Percentiles rank a stretch among this genome's conserved stretches.
Conservation (phyloP, 2,113 vertebrate genomes). For the Petaurus breviceps region DNA sequence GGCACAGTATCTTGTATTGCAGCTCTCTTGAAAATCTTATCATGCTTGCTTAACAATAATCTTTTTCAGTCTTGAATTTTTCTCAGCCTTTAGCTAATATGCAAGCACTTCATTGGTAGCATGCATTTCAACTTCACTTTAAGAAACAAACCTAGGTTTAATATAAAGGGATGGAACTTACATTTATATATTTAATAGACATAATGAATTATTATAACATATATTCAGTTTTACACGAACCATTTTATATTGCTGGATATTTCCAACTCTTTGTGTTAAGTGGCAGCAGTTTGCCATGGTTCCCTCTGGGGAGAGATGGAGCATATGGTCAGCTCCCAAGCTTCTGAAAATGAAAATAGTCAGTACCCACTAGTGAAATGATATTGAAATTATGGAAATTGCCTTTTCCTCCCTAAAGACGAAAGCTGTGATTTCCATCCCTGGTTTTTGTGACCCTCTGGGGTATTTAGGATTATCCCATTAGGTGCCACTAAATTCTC, state of each 20-base stretch:
- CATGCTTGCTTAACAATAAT: constrained; percentile 62
- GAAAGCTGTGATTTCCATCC: constrained; percentile 54
- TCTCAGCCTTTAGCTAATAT: constrained; percentile 45
- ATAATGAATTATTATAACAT: background rate
- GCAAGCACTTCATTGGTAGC: constrained; percentile 31
- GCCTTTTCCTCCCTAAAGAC: constrained; percentile 78
- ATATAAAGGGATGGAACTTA: background rate
- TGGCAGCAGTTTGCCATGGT: constrained; percentile 68
- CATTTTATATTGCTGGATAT: constrained; percentile 60
- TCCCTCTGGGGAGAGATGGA: constrained; percentile 71
- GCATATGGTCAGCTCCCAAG: constrained; percentile 80
- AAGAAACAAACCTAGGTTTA: background rate
- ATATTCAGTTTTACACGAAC: constrained; percentile 30
- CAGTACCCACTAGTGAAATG: constrained; percentile 78
- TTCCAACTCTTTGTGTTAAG: constrained; percentile 56
- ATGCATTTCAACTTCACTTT: constrained; percentile 36
- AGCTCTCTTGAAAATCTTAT: constrained; percentile 70
- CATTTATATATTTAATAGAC: constrained; percentile 29
- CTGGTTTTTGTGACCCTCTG: constrained; percentile 50
- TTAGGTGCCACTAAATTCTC: constrained; percentile 50
- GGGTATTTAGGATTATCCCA: constrained; percentile 28
- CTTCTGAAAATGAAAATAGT: constrained; percentile 77
- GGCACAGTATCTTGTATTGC: constrained; percentile 37
- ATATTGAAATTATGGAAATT: constrained; percentile 81
- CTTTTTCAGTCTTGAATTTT: constrained; percentile 41